These are phyloP conservation scores for Apotomis capreana DNA, from an alignment of 2,888 invertebrate genomes.

Conservation along the genomic window DNA sequence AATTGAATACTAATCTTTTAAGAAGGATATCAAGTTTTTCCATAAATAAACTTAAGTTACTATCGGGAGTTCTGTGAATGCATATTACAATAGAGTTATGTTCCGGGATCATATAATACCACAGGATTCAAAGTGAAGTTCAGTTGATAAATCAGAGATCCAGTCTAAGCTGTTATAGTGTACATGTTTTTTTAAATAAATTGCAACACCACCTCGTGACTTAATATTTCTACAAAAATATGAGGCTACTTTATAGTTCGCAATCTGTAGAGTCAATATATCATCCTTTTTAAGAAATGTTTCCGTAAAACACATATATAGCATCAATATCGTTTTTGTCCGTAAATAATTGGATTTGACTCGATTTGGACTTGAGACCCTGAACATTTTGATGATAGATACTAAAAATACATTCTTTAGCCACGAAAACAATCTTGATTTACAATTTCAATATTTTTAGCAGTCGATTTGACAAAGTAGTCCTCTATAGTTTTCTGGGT, in stretches of 20 bases:
- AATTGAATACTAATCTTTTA: too few relatives aligned
- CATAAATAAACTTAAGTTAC: too few relatives aligned
- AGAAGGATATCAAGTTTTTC: too few relatives aligned
- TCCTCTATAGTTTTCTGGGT: neutral
- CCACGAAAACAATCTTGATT: neutral
- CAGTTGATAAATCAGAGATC: too few relatives aligned
- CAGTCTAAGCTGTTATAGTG: too few relatives aligned
- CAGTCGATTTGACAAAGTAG: neutral
- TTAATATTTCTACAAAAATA: neutral
- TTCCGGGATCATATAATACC: too few relatives aligned
- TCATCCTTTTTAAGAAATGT: neutral
- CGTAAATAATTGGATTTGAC: neutral
- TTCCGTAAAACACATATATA: neutral
- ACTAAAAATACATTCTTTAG: neutral
- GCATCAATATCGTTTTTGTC: too few relatives aligned
- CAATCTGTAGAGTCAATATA: neutral
- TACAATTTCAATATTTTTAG: neutral
- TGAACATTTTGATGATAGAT: too few relatives aligned
- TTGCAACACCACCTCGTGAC: neutral
- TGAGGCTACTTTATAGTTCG: neutral
- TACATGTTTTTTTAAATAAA: too few relatives aligned
- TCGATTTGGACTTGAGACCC: neutral
- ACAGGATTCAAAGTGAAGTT: too few relatives aligned
- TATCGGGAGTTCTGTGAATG: too few relatives aligned
- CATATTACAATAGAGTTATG: too few relatives aligned